Evolutionary conservation across 1,140 invertebrate genomes (phyloP).

Genomic region (Macrocentrus cingulum): DNA sequence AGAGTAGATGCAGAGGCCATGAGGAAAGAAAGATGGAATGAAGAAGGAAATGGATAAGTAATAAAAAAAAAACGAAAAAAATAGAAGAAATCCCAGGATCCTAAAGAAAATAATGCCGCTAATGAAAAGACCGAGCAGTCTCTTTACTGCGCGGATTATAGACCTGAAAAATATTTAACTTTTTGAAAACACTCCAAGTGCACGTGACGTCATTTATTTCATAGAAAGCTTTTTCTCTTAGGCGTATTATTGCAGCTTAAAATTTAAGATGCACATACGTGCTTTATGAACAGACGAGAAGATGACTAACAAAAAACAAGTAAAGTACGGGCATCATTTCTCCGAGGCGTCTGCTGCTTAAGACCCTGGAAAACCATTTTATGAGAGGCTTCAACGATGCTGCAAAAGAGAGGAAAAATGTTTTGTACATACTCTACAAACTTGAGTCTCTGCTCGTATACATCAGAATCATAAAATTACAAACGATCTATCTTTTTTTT

Average conservation of each 20-base stretch:
- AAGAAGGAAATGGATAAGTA: neutral
- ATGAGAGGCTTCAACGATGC: neutral
- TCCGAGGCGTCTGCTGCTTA: slow-evolving; percentile 8
- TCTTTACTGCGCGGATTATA: too few species aligned
- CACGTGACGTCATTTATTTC: too few species aligned
- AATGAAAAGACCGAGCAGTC: too few species aligned
- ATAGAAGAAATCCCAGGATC: neutral
- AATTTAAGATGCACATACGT: neutral
- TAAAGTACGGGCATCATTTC: too few species aligned
- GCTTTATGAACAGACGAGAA: neutral
- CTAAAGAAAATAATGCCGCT: neutral
- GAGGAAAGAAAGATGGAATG: neutral
- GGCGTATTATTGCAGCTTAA: too few species aligned
- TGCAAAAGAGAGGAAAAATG: slow-evolving; percentile 5
- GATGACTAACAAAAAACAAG: slow-evolving; percentile 2
- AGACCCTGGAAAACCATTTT: slow-evolving; percentile 18
- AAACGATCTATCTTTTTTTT: too few species aligned
- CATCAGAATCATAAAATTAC: neutral
- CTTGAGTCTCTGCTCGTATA: neutral
- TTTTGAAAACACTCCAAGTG: too few species aligned
- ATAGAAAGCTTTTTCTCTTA: too few species aligned
- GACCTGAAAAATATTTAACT: too few species aligned
- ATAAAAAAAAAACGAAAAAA: neutral
- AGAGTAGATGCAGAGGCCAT: neutral
- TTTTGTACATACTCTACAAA: neutral